These are phyloP conservation scores for Alitta virens DNA, from an alignment of 2,888 invertebrate genomes.

Conservation along the genomic window DNA sequence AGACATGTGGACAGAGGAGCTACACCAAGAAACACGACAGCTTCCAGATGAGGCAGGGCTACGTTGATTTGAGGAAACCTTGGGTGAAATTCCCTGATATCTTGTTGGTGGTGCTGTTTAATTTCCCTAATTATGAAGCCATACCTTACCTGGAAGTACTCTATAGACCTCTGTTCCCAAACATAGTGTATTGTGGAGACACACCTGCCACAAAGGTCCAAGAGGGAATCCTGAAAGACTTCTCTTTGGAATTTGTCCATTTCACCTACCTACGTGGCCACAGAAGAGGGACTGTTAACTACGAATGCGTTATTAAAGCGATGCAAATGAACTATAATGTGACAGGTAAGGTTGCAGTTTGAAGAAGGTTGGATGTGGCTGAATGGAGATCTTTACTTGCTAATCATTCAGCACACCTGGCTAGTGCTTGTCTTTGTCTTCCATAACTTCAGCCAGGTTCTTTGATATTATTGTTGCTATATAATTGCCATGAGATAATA, in stretches of 20 bases:
- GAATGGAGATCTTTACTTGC: too few species aligned
- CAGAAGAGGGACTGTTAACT: slow-evolving; percentile 25
- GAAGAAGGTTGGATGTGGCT: too few species aligned
- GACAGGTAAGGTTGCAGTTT: slow-evolving; percentile 23
- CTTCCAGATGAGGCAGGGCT: too few species aligned
- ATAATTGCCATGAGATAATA: too few species aligned
- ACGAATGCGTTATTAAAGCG: slow-evolving; percentile 25
- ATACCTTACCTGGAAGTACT: slow-evolving; percentile 29
- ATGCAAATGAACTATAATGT: slow-evolving; percentile 20
- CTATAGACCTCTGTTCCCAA: slow-evolving; percentile 28
- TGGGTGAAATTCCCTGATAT: slow-evolving; percentile 21
- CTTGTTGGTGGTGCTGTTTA: slow-evolving; percentile 27
- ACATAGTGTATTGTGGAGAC: slow-evolving; percentile 31
- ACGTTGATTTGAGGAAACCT: slow-evolving; percentile 12
- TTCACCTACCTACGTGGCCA: slow-evolving; percentile 20
- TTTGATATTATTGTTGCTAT: too few species aligned
- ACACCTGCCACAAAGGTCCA: slow-evolving; percentile 1
- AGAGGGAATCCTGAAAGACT: slow-evolving; percentile 8
- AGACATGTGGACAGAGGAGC: too few species aligned
- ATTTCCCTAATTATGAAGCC: slow-evolving; percentile 25
- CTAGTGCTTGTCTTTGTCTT: too few species aligned
- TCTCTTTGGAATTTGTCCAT: slow-evolving; percentile 20
- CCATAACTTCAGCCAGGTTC: too few species aligned
- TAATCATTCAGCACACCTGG: too few species aligned
- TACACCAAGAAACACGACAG: too few species aligned